Conservation (phyloP, 2,888 invertebrate species). For the Stenodema calcarata region DNA sequence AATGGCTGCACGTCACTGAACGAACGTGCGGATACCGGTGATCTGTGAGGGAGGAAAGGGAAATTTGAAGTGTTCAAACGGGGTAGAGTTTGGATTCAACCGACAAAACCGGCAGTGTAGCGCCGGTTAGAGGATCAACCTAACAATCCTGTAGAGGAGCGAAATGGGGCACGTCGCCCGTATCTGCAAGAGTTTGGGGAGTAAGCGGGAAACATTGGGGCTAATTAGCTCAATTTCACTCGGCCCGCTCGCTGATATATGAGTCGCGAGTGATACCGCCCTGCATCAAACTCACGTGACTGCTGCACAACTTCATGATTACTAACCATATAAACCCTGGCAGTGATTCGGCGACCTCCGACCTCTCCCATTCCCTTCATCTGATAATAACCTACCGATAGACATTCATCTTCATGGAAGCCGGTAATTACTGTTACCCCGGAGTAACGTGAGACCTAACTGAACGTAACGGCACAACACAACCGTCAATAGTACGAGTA, state of each 20-base stretch:
- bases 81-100: neutral
- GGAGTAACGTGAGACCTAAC: neutral
- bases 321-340: neutral
- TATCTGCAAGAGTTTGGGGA: neutral
- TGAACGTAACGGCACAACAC: neutral
- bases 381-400: neutral
- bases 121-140: neutral
- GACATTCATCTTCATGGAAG: neutral
- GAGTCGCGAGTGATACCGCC: conserved; percentile 18
- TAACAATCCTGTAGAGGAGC: neutral
- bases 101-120: neutral
- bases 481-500: neutral
- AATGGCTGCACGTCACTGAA: neutral
- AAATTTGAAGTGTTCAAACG: neutral
- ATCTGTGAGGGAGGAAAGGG: neutral
- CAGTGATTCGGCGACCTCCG: neutral
- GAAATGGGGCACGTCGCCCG: neutral
- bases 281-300: neutral
- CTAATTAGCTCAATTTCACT: conserved; percentile 25
- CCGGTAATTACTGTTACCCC: neutral
- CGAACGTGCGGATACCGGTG: neutral
- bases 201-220: conserved; percentile 26
- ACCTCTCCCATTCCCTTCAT: neutral
- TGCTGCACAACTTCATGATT: conserved; percentile 11
- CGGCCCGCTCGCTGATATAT: conserved; percentile 1